Evolutionary conservation across 2,797 vertebrate genomes (phyloP).

Genomic region (Microhierax caerulescens): DNA sequence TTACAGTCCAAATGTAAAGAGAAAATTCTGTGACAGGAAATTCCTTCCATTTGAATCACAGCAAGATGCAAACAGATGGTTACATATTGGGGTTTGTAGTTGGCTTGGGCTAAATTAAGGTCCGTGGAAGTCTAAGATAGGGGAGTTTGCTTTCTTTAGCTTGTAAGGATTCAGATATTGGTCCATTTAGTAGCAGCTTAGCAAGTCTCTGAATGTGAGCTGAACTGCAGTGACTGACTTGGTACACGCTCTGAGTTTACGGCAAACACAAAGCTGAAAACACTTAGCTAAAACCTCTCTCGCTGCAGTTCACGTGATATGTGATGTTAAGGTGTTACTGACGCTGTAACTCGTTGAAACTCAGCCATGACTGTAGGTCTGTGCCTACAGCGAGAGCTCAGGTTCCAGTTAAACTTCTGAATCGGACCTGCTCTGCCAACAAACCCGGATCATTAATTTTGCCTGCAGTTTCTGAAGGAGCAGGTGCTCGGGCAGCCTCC

Average conservation of each 20-base stretch:
- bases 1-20: background rate
- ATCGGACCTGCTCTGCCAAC: background rate
- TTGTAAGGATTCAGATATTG: background rate
- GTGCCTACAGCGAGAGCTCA: background rate
- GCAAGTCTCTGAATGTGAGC: background rate
- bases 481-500: background rate
- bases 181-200: background rate
- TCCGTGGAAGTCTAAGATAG: rapidly evolving
- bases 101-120: background rate
- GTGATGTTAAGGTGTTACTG: rapidly evolving
- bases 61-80: background rate
- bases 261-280: background rate
- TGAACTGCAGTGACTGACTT: background rate
- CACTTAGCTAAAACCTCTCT: background rate
- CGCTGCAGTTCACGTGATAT: rapidly evolving
- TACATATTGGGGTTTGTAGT: rapidly evolving
- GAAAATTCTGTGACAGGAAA: background rate
- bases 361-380: background rate
- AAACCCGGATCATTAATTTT: background rate
- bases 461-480: background rate
- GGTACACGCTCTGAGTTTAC: rapidly evolving
- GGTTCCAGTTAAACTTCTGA: background rate
- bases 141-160: background rate
- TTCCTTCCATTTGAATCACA: background rate
- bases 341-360: background rate